Percentiles rank a stretch among this genome's conserved stretches.
Evolutionary conservation across 1,140 invertebrate genomes (phyloP).

Genomic region (Heliconius himera): DNA sequence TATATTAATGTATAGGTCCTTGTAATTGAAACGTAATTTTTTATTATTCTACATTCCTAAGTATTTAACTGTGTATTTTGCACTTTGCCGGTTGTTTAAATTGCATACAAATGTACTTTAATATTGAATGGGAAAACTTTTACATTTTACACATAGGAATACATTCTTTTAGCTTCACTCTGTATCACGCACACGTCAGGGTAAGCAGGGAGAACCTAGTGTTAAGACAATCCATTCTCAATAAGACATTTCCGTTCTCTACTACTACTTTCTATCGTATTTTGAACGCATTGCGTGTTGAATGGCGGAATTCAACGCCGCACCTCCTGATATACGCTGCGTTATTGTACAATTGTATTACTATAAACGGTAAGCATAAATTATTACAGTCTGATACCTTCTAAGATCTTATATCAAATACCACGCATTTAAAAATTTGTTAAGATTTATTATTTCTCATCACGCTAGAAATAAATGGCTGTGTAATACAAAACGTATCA

Average conservation of each 20-base stretch:
- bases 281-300: neutral
- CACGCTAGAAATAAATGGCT: neutral
- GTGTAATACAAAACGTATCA: neutral
- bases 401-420: neutral
- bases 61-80: too few species aligned
- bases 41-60: too few species aligned
- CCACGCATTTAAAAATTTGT: neutral
- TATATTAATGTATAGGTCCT: too few species aligned
- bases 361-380: neutral
- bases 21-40: too few species aligned
- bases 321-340: neutral
- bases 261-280: neutral
- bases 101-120: too few species aligned
- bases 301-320: neutral
- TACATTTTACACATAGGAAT: too few species aligned
- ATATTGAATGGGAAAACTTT: neutral
- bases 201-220: neutral
- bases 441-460: neutral
- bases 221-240: neutral
- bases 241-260: neutral
- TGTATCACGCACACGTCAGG: neutral
- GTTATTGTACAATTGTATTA: neutral
- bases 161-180: neutral
- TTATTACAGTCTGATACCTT: neutral
- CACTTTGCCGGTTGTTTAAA: too few species aligned